Evolutionary conservation across 2,797 vertebrate genomes (phyloP).

Genomic region (Picus viridis): DNA sequence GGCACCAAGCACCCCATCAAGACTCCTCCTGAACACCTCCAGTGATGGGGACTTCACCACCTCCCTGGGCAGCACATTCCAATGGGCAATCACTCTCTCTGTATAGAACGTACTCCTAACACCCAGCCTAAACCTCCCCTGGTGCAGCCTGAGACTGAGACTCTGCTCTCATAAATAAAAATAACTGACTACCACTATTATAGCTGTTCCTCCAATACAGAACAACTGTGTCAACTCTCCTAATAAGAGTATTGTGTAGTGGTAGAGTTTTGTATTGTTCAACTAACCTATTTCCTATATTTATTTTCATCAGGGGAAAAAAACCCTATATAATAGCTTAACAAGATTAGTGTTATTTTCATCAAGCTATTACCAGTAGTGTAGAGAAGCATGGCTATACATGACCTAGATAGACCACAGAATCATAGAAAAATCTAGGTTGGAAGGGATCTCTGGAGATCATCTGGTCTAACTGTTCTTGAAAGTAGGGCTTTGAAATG

Average conservation of each 20-base stretch:
- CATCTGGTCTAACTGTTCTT: background rate
- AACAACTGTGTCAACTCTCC: background rate
- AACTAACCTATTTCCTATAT: background rate
- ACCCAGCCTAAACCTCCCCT: too few species aligned
- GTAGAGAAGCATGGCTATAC: background rate
- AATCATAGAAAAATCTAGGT: background rate
- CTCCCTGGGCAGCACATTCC: too few species aligned
- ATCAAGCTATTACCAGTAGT: background rate
- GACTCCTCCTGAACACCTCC: too few species aligned
- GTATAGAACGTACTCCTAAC: too few species aligned
- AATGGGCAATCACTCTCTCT: too few species aligned
- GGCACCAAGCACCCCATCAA: too few species aligned
- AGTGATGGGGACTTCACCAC: too few species aligned
- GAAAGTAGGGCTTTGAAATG: constrained; percentile 14
- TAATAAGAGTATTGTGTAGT: background rate
- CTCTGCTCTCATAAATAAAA: background rate
- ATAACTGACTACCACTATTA: background rate
- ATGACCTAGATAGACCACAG: background rate
- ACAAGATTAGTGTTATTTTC: background rate
- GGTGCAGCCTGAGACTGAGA: background rate
- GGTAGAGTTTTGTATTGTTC: background rate
- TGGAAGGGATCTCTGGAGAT: constrained; percentile 2
- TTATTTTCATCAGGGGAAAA: background rate
- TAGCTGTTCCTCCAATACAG: background rate
- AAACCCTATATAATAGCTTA: background rate